Base-by-base conservation (phyloP, 2,797 vertebrate genomes). In the Acestrorhynchus altus region DNA sequence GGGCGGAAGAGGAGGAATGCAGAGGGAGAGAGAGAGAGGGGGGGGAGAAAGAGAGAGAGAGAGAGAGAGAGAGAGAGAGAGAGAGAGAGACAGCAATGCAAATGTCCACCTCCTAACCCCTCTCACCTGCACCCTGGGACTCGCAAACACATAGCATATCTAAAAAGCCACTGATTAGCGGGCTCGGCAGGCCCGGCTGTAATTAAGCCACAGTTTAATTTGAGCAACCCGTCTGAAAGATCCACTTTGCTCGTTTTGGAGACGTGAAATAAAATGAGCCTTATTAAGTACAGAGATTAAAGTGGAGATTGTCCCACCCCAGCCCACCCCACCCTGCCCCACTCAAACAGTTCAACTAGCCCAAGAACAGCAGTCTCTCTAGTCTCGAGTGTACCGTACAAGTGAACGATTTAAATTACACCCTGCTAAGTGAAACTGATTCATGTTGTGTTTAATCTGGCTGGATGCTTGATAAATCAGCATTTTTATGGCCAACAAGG, bases 151-250 rank as follows among this genome's bases (percentile, higher is more conserved):
- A 85, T 81, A 77, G 72, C 28, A 78, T 76, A 66, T 81, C 76
- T 72, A 72, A 54, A 73, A 78, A 75, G 73, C 57, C 74, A 64
- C 71, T 84, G 78, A 78, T 67, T 68, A 76, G 46, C 80, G 72
- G 67, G 77, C 63, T 85, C 8, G 64, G 42, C 80, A 74, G 68
- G 77, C 65, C 78, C 84, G 11, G 74, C 18, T 71, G 67, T 86
- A 88, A 92, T 93, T 90, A 91, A 90, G 79, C 72, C 72, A 47
- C 78, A 75, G 81, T 88, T 88, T 90, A 87, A 90, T 88, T 90
- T 89, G 84, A 88, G 79, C 84, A 49, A 65, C 66, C 72, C 83
- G 24, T 83, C 86, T 86, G 56, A 87, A 89, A 88, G 72, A 89
- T 87, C 87, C 84, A 76, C 70, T 76, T 74, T 63, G 83, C 86